A percentile compares a stretch with the other conserved stretches of the same genome.
phyloP scores from a whole-genome alignment of 2,797 vertebrate species.

The Brotula barbata region DNA sequence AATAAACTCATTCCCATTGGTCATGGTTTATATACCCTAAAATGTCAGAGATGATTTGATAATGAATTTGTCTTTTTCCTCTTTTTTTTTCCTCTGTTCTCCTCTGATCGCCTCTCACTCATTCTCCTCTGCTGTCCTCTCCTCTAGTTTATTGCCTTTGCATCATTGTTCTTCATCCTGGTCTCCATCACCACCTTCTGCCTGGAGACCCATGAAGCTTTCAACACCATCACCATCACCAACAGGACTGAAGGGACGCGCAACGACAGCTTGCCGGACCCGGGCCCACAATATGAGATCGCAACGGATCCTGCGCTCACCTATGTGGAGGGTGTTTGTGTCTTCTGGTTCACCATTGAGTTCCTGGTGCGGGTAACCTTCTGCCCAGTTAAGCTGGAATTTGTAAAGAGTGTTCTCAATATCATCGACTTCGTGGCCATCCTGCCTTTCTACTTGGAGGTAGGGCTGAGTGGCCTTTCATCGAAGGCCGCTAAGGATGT shows the following conservation, averaged over 20 bases:
- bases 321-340: slow-evolving; percentile 95
- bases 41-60: background rate
- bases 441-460: slow-evolving; percentile 95
- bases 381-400: slow-evolving; percentile 98
- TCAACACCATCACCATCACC: slow-evolving; percentile 95
- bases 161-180: slow-evolving; percentile 98
- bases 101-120: slow-evolving; percentile 16
- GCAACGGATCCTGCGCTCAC: slow-evolving; percentile 95
- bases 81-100: slow-evolving; percentile 35
- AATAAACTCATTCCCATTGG: slow-evolving; percentile 11
- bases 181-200: slow-evolving; percentile 99
- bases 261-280: slow-evolving; percentile 81
- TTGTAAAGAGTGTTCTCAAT: slow-evolving; percentile 94
- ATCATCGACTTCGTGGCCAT: slow-evolving; percentile 99
- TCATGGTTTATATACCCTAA: background rate
- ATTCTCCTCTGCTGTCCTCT: slow-evolving; percentile 49
- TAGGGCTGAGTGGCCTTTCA: slow-evolving; percentile 93
- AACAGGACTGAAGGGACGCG: slow-evolving; percentile 89
- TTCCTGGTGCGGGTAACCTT: slow-evolving; percentile 95
- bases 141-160: slow-evolving; percentile 94
- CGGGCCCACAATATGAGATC: slow-evolving; percentile 88
- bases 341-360: slow-evolving; percentile 98
- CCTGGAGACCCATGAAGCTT: slow-evolving; percentile 97
- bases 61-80: slow-evolving; percentile 8
- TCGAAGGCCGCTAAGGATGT: slow-evolving; percentile 98